Evolutionary conservation across 2,888 invertebrate species (phyloP), one percentile per base, ranked within the genome.

Genomic region (Aradus depressus): DNA sequence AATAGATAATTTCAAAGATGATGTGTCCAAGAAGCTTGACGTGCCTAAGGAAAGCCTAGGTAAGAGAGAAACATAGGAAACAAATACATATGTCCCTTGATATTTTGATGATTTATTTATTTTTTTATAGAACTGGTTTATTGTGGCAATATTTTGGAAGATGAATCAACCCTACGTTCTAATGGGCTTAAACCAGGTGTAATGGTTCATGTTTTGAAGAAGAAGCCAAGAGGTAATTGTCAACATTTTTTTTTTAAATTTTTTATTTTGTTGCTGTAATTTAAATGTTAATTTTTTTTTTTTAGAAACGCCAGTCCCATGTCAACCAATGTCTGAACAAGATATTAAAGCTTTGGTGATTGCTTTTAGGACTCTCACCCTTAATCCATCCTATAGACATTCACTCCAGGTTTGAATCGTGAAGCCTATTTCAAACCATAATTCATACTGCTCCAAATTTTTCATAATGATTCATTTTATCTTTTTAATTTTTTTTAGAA

Each of bases 61-160:
- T 79, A 68, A 61, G 62, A 12, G 10, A 10, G 12, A 31, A 10
- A 10, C 10, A 31, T 31, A 12, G 31, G 8, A 31, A 31, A 10
- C 31, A 12, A 10, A 8, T 31, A 31, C 12, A 31, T 44, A 34
- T 34, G 3, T 23, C 8, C 10, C 22, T 25, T 47, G 8, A 3
- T 16, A 25, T 28, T 19, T 26, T 47, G 2, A 4, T 39, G 37
- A 23, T 18, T 25, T 37, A 23, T 3, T 47, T 12, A 35, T 21
- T 32, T 2, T 39, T 28, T 28, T 10, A 6, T 63, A 84, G 82
- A 80, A 65, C 66, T 84, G 12, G 73, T 82, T 42, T 82, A 81
- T 63, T 80, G 81, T 67, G 86, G 86, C 3, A 75, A 77, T 62
- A 72, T 80, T 53, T 67, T 87, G 48, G 77, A 80, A 61, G 78